Conservation (phyloP, 2,113 vertebrate genomes). For the Cyphomyrus plagiostoma region DNA sequence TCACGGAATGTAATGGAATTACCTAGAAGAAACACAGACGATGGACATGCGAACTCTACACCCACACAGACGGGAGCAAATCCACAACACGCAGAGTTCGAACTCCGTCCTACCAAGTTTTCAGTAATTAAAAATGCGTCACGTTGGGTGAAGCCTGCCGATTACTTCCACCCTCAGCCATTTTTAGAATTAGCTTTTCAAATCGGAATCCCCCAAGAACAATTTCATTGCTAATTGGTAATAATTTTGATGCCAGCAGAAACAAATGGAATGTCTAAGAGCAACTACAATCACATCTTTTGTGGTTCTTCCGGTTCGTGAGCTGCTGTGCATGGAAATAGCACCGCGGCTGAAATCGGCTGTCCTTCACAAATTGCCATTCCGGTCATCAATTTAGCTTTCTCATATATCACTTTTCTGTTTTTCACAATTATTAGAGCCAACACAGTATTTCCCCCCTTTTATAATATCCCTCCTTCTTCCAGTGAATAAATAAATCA, state of each 20-base stretch:
- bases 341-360: background rate
- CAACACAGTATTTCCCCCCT: background rate
- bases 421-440: background rate
- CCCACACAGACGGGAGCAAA: background rate
- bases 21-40: background rate
- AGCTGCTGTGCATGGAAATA: background rate
- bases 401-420: background rate
- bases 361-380: background rate
- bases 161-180: background rate
- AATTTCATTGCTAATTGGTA: background rate
- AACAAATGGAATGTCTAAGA: background rate
- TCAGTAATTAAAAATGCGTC: background rate
- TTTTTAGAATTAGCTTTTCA: conserved; percentile 3
- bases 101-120: background rate
- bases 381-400: background rate
- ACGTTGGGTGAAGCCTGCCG: background rate
- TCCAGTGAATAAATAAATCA: conserved; percentile 19
- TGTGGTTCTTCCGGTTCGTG: background rate
- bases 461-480: background rate
- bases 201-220: background rate
- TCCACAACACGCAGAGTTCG: background rate
- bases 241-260: background rate
- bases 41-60: background rate
- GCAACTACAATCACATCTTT: background rate
- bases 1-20: background rate